Evolutionary conservation across 2,888 invertebrate genomes (phyloP), one percentile per base, ranked within the genome.

Genomic region (Nymphalis c-album): DNA sequence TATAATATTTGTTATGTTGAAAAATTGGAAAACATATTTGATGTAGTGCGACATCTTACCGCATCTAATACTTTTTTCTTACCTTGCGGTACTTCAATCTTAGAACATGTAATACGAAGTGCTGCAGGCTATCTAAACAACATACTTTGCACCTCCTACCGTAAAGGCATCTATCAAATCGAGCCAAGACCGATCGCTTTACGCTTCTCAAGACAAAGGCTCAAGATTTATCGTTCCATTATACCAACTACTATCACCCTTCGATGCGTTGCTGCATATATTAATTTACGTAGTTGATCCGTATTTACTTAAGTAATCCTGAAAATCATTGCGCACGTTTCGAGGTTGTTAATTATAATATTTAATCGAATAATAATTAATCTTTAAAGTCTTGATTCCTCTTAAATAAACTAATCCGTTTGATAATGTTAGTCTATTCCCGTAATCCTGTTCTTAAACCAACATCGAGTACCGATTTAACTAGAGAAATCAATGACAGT

Each of bases 191-290:
- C 67, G 67, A 69, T 65, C 60, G 67, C 67, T 71, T 65, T 62
- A 64, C 62, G 64, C 64, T 57, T 57, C 57, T 66, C 67, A 40
- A 67, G 67, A 70, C 71, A 70, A 70, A 69, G 67, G 70, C 67
- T 58, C 64, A 48, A 70, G 70, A 71, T 71, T 65, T 69, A 71
- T 71, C 26, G 67, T 71, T 67, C 67, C 70, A 67, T 71, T 71
- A 70, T 60, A 63, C 63, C 47, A 51, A 51, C 51, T 47, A 65
- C 61, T 48, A 65, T 22, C 58, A 45, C 57, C 63, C 57, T 63
- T 67, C 64, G 60, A 63, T 48, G 60, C 61, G 20, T 50, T 45
- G 8, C 60, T 47, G 50, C 51, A 48, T 51, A 68, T 22, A 48
- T 64, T 51, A 50, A 64, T 68, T 68, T 48, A 60, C 63, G 60